phyloP scores from a whole-genome alignment of 2,888 invertebrate genomes.

The Atherix ibis region DNA sequence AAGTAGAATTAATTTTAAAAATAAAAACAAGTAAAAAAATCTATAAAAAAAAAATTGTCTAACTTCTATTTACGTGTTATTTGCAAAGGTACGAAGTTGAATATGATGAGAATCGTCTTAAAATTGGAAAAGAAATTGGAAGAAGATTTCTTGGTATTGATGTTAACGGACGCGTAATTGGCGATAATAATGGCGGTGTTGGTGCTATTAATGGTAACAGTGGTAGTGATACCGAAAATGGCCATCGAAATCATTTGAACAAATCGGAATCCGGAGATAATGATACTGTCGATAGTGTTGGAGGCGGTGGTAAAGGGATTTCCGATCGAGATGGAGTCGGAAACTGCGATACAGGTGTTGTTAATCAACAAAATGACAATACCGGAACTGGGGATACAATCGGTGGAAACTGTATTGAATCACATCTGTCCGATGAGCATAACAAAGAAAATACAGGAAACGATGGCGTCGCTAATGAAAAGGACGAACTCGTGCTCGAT shows the following conservation, averaged over 20 bases:
- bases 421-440: slow-evolving; percentile 12
- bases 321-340: slow-evolving; percentile 16
- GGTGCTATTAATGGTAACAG: slow-evolving; percentile 31
- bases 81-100: slow-evolving; percentile 88
- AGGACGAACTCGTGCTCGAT: slow-evolving; percentile 43
- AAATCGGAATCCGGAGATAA: slow-evolving; percentile 5
- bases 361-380: no score
- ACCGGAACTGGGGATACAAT: slow-evolving; percentile 2
- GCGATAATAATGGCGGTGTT: slow-evolving; percentile 26
- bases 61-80: no score
- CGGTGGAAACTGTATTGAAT: slow-evolving; percentile 11
- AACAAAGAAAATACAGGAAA: slow-evolving; percentile 9
- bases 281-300: slow-evolving; percentile 22
- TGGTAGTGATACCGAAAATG: slow-evolving; percentile 11
- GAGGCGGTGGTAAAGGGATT: slow-evolving; percentile 12
- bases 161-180: slow-evolving; percentile 10
- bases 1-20: no score
- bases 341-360: slow-evolving; percentile 19
- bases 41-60: no score
- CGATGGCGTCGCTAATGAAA: slow-evolving; percentile 12
- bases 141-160: slow-evolving; percentile 37
- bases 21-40: no score
- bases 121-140: slow-evolving; percentile 52
- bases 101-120: slow-evolving; percentile 72
- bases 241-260: slow-evolving; percentile 1